Percentiles rank a stretch among this genome's conserved stretches.
Conservation (phyloP, 2,113 vertebrate species). For the Nematolebias whitei region DNA sequence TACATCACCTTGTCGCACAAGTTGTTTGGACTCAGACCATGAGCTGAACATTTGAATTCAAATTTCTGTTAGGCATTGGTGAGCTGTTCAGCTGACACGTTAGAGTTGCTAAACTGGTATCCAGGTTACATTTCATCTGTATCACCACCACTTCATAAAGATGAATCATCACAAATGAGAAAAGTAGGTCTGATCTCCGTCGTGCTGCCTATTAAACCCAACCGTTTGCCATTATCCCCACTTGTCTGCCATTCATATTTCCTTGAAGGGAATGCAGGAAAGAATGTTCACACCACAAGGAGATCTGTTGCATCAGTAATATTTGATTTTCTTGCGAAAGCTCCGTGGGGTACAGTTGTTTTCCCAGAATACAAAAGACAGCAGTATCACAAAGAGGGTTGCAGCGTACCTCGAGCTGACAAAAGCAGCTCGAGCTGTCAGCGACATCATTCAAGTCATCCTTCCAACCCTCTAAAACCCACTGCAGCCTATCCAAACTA, state of each 20-base stretch:
- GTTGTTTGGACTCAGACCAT: conserved; percentile 35
- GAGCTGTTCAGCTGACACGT: conserved; percentile 21
- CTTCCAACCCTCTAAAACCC: conserved; percentile 58
- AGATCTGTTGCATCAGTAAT: conserved; percentile 63
- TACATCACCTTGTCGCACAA: conserved; percentile 26
- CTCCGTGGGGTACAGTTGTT: conserved; percentile 70
- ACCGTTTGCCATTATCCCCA: conserved; percentile 69
- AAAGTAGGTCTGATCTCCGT: conserved; percentile 40
- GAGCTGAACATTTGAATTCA: conserved; percentile 17
- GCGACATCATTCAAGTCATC: conserved; percentile 72
- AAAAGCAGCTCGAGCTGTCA: conserved; percentile 76
- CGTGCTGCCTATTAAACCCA: conserved; percentile 41
- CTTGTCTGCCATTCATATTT: conserved; percentile 71
- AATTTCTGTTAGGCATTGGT: conserved; percentile 12
- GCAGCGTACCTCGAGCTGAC: conserved; percentile 74
- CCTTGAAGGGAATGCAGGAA: conserved; percentile 58
- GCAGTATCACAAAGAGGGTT: conserved; percentile 73
- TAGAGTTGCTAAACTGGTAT: conserved; percentile 24
- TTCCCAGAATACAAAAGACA: conserved; percentile 78
- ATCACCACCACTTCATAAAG: conserved; percentile 20
- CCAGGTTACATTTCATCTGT: conserved; percentile 25
- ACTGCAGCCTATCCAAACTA: conserved; percentile 51
- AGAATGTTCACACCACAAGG: conserved; percentile 53
- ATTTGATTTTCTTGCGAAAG: conserved; percentile 69
- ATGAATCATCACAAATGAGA: conserved; percentile 50